Base-by-base conservation (phyloP, 2,113 vertebrate genomes). In the Callipepla californica region DNA sequence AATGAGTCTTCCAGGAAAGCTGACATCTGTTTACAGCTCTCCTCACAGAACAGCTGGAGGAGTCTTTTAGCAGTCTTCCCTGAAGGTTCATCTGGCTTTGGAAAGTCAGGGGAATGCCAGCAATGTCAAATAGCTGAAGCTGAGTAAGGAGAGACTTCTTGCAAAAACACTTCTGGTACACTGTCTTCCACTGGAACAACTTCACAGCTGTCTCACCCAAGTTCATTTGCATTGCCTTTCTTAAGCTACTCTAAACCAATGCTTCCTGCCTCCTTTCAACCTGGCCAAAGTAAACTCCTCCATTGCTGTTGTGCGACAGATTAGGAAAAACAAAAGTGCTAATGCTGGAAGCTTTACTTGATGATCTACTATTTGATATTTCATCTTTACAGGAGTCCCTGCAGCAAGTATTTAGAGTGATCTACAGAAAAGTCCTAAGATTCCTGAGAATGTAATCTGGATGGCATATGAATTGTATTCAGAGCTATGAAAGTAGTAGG, bases 261-360 rank as follows among this genome's bases (percentile, higher is more conserved):
- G 23, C 7, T 48, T 4, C 7, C 51, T 68, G 26, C 40, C 13
- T 38, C 16, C 57, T 82, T 44, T 45, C 42, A 12, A 9, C 50
- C 17, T 23, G n/a, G 28, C 30, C 42, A 30, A 21, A 30, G 28
- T 40, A 22, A 45, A 2, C 6, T 81, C 26, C 42, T 17, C 22
- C 5, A 9, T 10, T 12, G 48, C 32, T 26, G 32, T n/a, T 0
- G 0, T 47, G 59, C 22, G 50, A 16, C 32, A 44, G 30, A 21
- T 12, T 4, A 32, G 67, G 62, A 89, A 36, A 48, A 69, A 16
- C 16, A 21, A 4, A 4, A 69, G 50, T 61, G 28, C 28, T 5
- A 14, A 4, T 42, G 34, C 44, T 40, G 45, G n/a, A 68, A 50
- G 62, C 21, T 75, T n/a, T 63, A n/a, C 16, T 66, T 61, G 8